Conservation (phyloP, 2,113 vertebrate species). For the Serinus canaria region DNA sequence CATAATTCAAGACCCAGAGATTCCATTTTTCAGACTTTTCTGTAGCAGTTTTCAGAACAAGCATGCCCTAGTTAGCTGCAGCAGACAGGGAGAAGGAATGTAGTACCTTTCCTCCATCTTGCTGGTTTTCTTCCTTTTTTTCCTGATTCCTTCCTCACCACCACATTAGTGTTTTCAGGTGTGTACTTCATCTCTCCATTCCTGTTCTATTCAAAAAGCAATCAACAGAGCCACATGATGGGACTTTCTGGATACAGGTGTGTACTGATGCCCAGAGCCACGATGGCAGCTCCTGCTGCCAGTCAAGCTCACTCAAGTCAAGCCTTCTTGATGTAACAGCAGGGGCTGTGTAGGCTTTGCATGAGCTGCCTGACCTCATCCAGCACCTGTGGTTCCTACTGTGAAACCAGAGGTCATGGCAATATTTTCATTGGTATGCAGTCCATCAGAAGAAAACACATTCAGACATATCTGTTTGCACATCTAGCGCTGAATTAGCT, state of each 20-base stretch:
- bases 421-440: neutral
- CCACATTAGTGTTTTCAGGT: neutral
- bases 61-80: neutral
- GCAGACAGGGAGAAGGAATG: neutral
- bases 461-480: neutral
- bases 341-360: neutral
- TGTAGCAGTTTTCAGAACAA: neutral
- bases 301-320: neutral
- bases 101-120: neutral
- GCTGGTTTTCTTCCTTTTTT: neutral
- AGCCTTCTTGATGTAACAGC: neutral
- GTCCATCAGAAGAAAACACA: neutral
- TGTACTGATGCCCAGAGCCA: neutral
- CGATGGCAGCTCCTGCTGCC: neutral
- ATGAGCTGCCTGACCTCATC: neutral
- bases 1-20: neutral
- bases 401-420: neutral
- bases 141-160: neutral
- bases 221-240: neutral
- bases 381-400: neutral
- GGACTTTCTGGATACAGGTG: neutral
- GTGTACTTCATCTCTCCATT: neutral
- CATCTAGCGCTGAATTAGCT: neutral
- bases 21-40: neutral
- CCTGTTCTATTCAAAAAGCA: neutral